Conservation (phyloP, 2,797 vertebrate species). For the Liparis tanakae region DNA sequence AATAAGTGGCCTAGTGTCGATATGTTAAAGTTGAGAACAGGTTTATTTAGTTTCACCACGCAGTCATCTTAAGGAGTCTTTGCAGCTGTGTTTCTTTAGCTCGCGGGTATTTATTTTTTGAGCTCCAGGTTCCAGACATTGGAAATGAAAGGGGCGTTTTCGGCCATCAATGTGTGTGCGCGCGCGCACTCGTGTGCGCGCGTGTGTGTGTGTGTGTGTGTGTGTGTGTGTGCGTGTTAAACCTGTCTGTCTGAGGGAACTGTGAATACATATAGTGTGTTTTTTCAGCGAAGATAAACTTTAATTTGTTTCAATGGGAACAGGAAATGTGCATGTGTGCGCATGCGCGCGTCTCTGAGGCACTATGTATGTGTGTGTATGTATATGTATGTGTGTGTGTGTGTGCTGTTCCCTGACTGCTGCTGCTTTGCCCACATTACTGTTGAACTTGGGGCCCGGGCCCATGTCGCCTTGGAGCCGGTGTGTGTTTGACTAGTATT, state of each 20-base stretch:
- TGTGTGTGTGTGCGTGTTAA: not conserved
- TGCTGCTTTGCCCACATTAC: not conserved
- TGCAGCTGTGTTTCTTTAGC: no score
- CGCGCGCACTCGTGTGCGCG: not conserved
- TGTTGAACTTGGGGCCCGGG: no score
- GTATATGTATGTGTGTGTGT: not conserved
- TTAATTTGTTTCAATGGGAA: not conserved
- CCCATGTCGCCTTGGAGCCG: not conserved
- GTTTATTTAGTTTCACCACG: not conserved
- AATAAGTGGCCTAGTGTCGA: not conserved
- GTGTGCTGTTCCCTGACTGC: not conserved
- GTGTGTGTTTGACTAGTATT: not conserved
- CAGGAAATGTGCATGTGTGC: slow-evolving; percentile 15
- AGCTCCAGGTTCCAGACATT: slow-evolving; percentile 30
- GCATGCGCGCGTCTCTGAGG: not conserved
- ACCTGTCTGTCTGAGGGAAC: slow-evolving; percentile 5
- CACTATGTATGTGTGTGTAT: not conserved
- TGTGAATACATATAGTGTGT: slow-evolving; percentile 16
- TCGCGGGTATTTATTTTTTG: slow-evolving; percentile 16
- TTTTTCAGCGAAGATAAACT: slow-evolving; percentile 2
- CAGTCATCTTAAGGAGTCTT: not conserved
- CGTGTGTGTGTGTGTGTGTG: not conserved
- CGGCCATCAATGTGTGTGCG: slow-evolving; percentile 13
- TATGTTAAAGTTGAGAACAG: not conserved
- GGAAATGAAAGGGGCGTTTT: slow-evolving; percentile 78